Base-by-base conservation (phyloP, 1,140 invertebrate species). In the Paramacrobiotus metropolitanus region DNA sequence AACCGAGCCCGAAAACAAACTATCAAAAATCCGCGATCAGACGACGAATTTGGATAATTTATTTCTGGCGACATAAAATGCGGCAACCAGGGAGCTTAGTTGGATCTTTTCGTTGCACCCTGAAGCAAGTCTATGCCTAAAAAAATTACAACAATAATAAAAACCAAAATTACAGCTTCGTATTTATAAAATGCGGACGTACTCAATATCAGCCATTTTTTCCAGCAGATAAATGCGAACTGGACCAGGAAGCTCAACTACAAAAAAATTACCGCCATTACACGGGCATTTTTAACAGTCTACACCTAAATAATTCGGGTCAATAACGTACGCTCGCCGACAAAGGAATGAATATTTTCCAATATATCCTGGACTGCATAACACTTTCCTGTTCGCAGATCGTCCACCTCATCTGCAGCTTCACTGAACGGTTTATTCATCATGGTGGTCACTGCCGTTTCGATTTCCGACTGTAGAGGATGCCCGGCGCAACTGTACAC, bases 401-500 rank as follows among this genome's bases (percentile, higher is more conserved):
- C 77, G 73, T 83, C 79, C 60, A 90, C 84, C 77, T 88, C 86
- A 89, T 68, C 24, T 15, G 59, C 28, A 40, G 60, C 60, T n/a
- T 31, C 30, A 21, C 24, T 60, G 15, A 60, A 29, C 15, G 60
- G 60, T 9, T 34, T 18, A 69, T 91, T 93, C 1, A 96, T 74
- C 65, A 95, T 75, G 81, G 86, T 90, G 68, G 85, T 83, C 15
- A 92, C 74, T 65, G 95, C 90, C 68, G 81, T 83, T 68, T 84
- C 83, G 67, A 98, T 91, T 71, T 97, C 92, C 34, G 80, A 76
- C 62, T 84, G 82, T 30, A 90, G 73, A 4, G 94, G 94, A 76
- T 97, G 92, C 0, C 93, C 94, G 21, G 96, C 89, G 74, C 93
- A 98, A 2, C 81, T 82, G 71, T 98, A 98, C 1, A 98, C 91